These are phyloP conservation scores for Lepas anatifera DNA, from an alignment of 2,888 invertebrate species.

Conservation along the genomic window DNA sequence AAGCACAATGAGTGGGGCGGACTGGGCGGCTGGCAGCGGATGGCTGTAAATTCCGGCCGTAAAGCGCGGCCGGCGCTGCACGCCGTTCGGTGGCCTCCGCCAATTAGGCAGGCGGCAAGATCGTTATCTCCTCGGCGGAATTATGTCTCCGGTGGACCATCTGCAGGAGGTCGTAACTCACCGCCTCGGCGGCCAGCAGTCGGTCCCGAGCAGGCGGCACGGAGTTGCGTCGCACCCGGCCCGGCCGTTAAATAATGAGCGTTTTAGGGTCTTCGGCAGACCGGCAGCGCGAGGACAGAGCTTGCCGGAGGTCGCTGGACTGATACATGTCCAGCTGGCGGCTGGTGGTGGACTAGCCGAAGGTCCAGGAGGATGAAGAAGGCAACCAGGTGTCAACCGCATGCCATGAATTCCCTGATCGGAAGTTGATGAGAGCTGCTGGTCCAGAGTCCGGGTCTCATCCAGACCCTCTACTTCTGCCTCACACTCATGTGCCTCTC, in stretches of 20 bases:
- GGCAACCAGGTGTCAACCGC: too few relatives aligned
- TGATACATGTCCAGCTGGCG: too few relatives aligned
- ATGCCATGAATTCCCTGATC: too few relatives aligned
- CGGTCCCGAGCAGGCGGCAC: neutral
- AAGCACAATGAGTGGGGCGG: constrained; percentile 1
- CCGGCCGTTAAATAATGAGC: neutral
- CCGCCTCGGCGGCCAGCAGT: neutral
- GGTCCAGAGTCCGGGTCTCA: too few relatives aligned
- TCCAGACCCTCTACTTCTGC: too few relatives aligned
- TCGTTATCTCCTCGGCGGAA: neutral
- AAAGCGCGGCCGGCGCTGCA: neutral
- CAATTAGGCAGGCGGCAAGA: neutral
- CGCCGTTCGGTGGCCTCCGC: neutral
- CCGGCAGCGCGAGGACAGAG: too few relatives aligned
- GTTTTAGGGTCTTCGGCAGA: too few relatives aligned
- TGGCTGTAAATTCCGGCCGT: neutral
- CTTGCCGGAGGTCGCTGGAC: too few relatives aligned
- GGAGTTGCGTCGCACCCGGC: neutral
- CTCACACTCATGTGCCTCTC: too few relatives aligned
- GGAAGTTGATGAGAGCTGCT: too few relatives aligned
- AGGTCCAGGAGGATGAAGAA: too few relatives aligned
- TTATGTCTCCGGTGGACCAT: neutral
- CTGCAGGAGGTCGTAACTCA: neutral
- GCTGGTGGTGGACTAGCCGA: too few relatives aligned
- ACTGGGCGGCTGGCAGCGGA: neutral